Evolutionary conservation across 2,113 vertebrate species (phyloP).

Genomic region (Spea multiplicata): DNA sequence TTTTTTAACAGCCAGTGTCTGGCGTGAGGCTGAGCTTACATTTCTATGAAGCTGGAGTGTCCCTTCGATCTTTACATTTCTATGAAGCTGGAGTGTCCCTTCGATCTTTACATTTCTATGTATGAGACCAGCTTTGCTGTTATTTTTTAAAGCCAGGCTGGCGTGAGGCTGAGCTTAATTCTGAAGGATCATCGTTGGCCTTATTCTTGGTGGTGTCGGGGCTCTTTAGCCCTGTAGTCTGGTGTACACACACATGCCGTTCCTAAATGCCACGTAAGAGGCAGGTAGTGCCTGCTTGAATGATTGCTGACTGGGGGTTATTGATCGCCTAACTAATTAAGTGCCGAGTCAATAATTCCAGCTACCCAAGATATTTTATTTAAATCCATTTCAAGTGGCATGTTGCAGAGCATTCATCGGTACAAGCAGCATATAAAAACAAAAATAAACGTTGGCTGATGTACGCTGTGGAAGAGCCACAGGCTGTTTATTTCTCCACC

Average conservation of each 20-base stretch:
- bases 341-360: slow-evolving; percentile 25
- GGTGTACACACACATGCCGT: not conserved
- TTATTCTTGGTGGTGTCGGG: not conserved
- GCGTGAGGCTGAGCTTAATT: too few species aligned
- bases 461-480: too few species aligned
- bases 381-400: slow-evolving; percentile 14
- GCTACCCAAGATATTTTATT: not conserved
- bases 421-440: slow-evolving; percentile 14
- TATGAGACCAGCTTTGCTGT: too few species aligned
- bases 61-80: too few species aligned
- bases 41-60: too few species aligned
- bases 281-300: not conserved
- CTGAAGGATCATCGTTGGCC: not conserved
- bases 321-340: slow-evolving; percentile 43
- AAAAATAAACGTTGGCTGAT: not conserved
- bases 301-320: slow-evolving; percentile 11
- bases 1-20: too few species aligned
- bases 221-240: not conserved
- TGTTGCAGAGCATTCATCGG: not conserved
- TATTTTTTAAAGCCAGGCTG: too few species aligned
- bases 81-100: too few species aligned
- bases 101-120: too few species aligned
- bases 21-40: too few species aligned
- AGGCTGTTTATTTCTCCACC: too few species aligned
- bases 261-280: slow-evolving; percentile 17